Percentiles rank a stretch among this genome's conserved stretches.
Evolutionary conservation across 1,140 invertebrate genomes (phyloP).

Genomic region (Platyscapa corneri): DNA sequence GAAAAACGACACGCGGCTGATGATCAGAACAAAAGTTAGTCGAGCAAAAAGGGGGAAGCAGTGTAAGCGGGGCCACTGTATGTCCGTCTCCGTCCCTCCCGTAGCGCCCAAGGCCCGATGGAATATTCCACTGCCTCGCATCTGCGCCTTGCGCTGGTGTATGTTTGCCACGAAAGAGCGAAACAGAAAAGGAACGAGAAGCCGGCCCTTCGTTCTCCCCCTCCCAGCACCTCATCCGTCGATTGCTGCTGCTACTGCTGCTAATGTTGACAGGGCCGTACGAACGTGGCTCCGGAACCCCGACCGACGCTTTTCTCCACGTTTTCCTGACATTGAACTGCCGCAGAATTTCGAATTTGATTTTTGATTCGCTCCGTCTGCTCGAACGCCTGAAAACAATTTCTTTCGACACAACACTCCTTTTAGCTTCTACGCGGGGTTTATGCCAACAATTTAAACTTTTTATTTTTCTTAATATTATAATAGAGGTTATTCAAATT

Average conservation of each 20-base stretch:
- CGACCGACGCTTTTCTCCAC: too few relatives aligned
- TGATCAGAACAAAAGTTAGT: not conserved
- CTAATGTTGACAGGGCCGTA: not conserved
- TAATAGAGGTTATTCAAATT: too few relatives aligned
- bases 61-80: not conserved
- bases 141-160: conserved; percentile 60
- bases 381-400: too few relatives aligned
- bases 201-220: conserved; percentile 36
- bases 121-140: conserved; percentile 71
- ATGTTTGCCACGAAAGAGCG: not conserved
- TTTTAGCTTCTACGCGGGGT: too few relatives aligned
- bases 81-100: not conserved
- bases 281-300: too few relatives aligned
- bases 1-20: not conserved
- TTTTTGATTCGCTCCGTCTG: too few relatives aligned
- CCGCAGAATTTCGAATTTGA: too few relatives aligned
- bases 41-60: not conserved
- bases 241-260: too few relatives aligned
- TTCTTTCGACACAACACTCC: too few relatives aligned
- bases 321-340: too few relatives aligned
- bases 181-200: not conserved
- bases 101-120: conserved; percentile 54
- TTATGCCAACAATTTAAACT: too few relatives aligned
- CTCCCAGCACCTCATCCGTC: not conserved
- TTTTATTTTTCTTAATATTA: too few relatives aligned